These are phyloP conservation scores for Corbicula japonica DNA, from an alignment of 2,888 invertebrate species.

Conservation along the genomic window DNA sequence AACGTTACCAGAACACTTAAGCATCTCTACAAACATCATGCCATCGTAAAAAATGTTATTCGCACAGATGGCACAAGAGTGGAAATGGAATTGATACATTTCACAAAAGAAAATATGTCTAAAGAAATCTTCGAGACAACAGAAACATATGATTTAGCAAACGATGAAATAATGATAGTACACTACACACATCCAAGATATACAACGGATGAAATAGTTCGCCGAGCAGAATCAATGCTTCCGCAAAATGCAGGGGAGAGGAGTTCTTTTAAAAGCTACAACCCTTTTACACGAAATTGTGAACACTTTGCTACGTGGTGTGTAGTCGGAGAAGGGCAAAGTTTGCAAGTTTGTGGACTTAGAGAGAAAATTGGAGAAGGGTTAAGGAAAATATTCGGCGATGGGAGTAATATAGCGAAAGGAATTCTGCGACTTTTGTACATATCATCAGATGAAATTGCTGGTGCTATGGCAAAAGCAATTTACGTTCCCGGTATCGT, in stretches of 20 bases:
- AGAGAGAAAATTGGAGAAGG: background rate
- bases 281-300: slow-evolving; percentile 18
- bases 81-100: slow-evolving; percentile 28
- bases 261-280: slow-evolving; percentile 7
- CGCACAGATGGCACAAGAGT: background rate
- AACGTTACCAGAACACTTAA: background rate
- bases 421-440: background rate
- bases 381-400: background rate
- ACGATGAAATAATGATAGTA: slow-evolving; percentile 25
- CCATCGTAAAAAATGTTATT: slow-evolving; percentile 24
- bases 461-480: background rate
- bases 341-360: slow-evolving; percentile 25
- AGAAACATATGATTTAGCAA: background rate
- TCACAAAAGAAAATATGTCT: background rate
- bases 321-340: slow-evolving; percentile 21
- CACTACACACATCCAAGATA: slow-evolving; percentile 15
- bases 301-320: slow-evolving; percentile 43
- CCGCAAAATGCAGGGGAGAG: background rate
- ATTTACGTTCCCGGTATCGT: slow-evolving; percentile 2
- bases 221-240: slow-evolving; percentile 32
- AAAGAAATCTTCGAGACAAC: slow-evolving; percentile 8
- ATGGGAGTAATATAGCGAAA: slow-evolving; percentile 7
- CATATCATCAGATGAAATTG: slow-evolving; percentile 35
- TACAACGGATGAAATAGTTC: slow-evolving; percentile 9
- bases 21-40: slow-evolving; percentile 32